Base-by-base conservation (phyloP, 2,888 invertebrate species). In the Zaprionus bogoriensis region DNA sequence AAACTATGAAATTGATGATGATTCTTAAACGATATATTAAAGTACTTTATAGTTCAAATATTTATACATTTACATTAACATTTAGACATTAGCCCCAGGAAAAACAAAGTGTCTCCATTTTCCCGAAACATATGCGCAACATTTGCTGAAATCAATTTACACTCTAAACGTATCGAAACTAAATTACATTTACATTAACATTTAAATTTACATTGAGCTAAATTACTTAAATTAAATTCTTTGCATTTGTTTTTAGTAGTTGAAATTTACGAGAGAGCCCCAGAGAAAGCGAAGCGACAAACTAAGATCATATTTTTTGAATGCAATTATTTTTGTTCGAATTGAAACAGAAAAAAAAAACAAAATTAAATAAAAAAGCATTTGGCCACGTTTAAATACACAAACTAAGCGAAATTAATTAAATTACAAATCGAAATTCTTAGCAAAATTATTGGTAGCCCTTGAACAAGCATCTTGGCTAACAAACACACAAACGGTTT, bases 31-130 rank as follows among this genome's bases (percentile, higher is more conserved):
- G 20, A 39, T 47, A 55, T 38, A 55, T 20, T 28, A 22, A 55
- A 27, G 47, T 36, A 46, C n/a, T 71, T 72, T 67, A 67, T 78
- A 78, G 78, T 67, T 83, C 74, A 78, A 83, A 78, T 83, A 78
- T 78, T 74, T 74, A 80, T 47, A 70, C 53, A 64, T 27, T 25
- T 14, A 51, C 20, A 32, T 23, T n/a, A n/a, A 51, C 41, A 41
- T 1, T n/a, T n/a, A n/a, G n/a, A n/a, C n/a, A n/a, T n/a, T n/a
- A n/a, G n/a, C 22, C 41, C 41, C 32, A 61, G 30, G 41, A 59
- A 57, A 44, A 14, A 3, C 12, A 28, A 64, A 57, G 38, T 23
- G 50, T 55, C 66, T 69, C 41, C 68, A 62, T 62, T 68, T 52
- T 52, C 36, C 12, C 38, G 42, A 78, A 62, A 78, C 67, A 78